phyloP scores from a whole-genome alignment of 2,113 vertebrate species.

The Addax nasomaculatus region DNA sequence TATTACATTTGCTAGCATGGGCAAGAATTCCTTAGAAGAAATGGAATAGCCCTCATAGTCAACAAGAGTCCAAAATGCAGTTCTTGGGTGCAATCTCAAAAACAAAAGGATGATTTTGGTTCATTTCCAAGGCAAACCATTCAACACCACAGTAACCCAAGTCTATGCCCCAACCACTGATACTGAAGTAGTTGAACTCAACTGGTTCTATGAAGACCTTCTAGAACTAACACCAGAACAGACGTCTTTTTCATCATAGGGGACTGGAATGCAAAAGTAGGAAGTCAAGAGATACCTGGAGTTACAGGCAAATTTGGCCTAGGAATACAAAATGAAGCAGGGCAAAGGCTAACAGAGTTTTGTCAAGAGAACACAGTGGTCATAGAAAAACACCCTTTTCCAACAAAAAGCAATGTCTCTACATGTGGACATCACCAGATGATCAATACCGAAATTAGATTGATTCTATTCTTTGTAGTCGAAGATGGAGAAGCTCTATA shows the following conservation, averaged over 20 bases:
- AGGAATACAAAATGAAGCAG: background rate
- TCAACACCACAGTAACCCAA: background rate
- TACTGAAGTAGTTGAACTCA: background rate
- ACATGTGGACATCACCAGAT: background rate
- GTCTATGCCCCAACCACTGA: background rate
- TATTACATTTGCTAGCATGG: background rate
- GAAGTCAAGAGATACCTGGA: background rate
- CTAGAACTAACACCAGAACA: background rate
- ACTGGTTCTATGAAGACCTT: background rate
- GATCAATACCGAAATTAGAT: background rate
- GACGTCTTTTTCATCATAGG: background rate
- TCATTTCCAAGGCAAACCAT: background rate
- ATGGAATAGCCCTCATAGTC: background rate
- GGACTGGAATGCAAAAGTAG: background rate
- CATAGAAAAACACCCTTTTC: background rate
- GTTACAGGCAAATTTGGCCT: background rate
- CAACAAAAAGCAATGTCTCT: background rate
- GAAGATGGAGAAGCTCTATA: background rate
- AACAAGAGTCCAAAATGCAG: background rate
- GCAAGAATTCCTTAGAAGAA: background rate
- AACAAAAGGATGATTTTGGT: background rate
- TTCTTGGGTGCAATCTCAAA: background rate
- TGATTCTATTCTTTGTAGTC: background rate
- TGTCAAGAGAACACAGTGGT: background rate
- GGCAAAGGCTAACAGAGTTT: background rate